These are phyloP conservation scores for Corydoras maculifer DNA, from an alignment of 2,113 vertebrate species.

Conservation along the genomic window DNA sequence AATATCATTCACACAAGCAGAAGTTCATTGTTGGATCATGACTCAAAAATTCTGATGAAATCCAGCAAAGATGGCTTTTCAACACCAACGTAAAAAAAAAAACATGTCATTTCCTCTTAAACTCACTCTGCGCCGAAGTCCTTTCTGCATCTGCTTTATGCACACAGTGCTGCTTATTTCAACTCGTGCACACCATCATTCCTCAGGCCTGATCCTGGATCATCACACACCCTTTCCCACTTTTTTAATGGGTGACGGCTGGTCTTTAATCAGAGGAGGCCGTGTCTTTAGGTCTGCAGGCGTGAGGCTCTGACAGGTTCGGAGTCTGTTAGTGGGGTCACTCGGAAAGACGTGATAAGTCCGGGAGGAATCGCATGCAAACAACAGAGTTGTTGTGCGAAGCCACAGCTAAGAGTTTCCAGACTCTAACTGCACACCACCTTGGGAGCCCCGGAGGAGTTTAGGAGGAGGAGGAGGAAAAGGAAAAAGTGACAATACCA, in stretches of 20 bases:
- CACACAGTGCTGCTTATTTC: too few relatives aligned
- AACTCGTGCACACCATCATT: too few relatives aligned
- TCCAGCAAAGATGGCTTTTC: not conserved
- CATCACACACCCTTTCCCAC: too few relatives aligned
- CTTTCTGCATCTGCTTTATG: too few relatives aligned
- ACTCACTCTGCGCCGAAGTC: not conserved
- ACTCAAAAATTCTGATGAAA: not conserved
- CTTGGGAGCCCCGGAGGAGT: slow-evolving; percentile 6
- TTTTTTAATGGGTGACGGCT: too few relatives aligned
- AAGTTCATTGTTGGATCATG: not conserved
- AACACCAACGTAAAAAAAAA: not conserved
- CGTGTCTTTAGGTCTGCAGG: not conserved
- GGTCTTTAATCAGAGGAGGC: not conserved
- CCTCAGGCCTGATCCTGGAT: too few relatives aligned
- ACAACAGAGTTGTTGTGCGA: slow-evolving; percentile 7
- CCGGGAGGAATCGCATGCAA: not conserved
- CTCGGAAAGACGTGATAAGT: slow-evolving; percentile 1
- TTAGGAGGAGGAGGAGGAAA: not conserved
- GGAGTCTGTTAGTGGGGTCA: too few relatives aligned
- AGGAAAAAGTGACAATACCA: not conserved
- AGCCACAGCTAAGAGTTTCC: slow-evolving; percentile 1
- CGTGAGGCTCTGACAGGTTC: too few relatives aligned
- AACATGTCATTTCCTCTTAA: not conserved
- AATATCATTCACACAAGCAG: not conserved
- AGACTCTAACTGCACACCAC: not conserved